Conservation (phyloP, 2,797 vertebrate genomes). For the Lagorchestes hirsutus region DNA sequence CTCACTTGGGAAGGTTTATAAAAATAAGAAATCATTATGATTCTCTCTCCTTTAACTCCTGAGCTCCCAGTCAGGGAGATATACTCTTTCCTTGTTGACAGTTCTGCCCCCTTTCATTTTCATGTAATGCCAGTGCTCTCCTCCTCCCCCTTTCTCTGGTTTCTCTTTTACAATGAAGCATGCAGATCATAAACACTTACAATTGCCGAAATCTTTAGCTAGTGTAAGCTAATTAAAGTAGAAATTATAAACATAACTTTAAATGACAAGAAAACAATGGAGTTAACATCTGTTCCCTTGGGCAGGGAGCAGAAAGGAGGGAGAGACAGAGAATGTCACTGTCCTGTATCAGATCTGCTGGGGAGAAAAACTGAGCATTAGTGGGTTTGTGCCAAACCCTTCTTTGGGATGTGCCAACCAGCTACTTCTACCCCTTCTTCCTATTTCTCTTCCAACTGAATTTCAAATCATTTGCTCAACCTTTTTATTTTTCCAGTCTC, state of each 20-base stretch:
- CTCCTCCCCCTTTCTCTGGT: not conserved
- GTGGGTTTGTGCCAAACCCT: not conserved
- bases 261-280: not conserved
- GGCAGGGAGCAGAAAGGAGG: not conserved
- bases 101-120: not conserved
- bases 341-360: not conserved
- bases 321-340: not conserved
- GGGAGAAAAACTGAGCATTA: not conserved
- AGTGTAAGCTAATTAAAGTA: not conserved
- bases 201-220: not conserved
- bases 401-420: not conserved
- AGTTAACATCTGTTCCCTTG: not conserved
- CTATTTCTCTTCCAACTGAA: not conserved
- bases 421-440: not conserved
- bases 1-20: not conserved
- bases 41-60: not conserved
- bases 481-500: not conserved
- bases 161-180: not conserved
- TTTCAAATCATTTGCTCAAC: not conserved
- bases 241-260: not conserved
- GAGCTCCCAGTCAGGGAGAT: not conserved
- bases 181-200: not conserved
- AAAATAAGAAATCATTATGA: not conserved
- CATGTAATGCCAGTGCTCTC: not conserved
- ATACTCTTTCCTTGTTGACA: not conserved